phyloP scores from a whole-genome alignment of 2,113 vertebrate species.

The Cottus gobio region DNA sequence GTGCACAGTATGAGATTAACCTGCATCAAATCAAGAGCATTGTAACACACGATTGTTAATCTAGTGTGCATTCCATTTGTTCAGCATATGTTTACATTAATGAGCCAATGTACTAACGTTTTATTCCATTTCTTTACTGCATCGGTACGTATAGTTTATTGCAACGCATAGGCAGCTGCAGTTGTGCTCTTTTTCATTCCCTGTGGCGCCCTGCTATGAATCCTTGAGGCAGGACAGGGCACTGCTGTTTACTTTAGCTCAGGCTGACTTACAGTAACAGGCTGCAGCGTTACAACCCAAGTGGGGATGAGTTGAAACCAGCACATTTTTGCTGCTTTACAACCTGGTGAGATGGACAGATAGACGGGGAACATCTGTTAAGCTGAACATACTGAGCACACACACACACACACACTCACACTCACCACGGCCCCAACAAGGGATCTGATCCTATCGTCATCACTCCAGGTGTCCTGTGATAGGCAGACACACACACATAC shows the following conservation, averaged over 20 bases:
- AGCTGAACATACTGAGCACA: slow-evolving; percentile 6
- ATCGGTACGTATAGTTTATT: slow-evolving; percentile 20
- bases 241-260: slow-evolving; percentile 72
- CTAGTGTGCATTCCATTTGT: slow-evolving; percentile 16
- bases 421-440: slow-evolving; percentile 28
- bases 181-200: slow-evolving; percentile 41
- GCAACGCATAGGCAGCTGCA: slow-evolving; percentile 41
- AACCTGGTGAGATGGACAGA: slow-evolving; percentile 65
- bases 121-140: slow-evolving; percentile 31
- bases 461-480: slow-evolving; percentile 62
- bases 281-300: slow-evolving; percentile 50
- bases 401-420: slow-evolving; percentile 1
- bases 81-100: slow-evolving; percentile 28
- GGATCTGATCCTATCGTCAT: slow-evolving; percentile 29
- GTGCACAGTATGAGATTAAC: not conserved
- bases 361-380: slow-evolving; percentile 65
- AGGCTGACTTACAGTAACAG: slow-evolving; percentile 61
- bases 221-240: slow-evolving; percentile 58
- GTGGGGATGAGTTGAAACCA: slow-evolving; percentile 53
- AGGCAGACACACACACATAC: slow-evolving; percentile 27
- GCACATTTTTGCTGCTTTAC: slow-evolving; percentile 43
- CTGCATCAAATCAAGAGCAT: not conserved
- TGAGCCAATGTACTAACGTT: slow-evolving; percentile 1
- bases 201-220: slow-evolving; percentile 55
- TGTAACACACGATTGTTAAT: not conserved